Percentiles rank a stretch among this genome's conserved stretches.
phyloP scores from a whole-genome alignment of 37 sponge, comb jelly and placozoan species.

The Aphrocallistes beatrix region DNA sequence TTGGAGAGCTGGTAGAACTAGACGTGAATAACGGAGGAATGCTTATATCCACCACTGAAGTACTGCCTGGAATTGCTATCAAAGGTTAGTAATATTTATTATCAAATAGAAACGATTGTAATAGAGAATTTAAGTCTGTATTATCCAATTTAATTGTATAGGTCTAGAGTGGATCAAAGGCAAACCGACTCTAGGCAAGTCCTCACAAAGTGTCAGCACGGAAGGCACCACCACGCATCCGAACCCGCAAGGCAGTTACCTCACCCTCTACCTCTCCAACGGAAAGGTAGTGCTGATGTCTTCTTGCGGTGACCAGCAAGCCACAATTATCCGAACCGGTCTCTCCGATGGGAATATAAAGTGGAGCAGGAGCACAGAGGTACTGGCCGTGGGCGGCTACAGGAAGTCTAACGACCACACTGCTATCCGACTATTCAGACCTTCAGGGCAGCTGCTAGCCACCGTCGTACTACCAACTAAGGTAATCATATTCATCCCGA shows the following conservation, averaged over 20 bases:
- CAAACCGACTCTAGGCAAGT: not conserved
- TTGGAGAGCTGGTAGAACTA: constrained; percentile 79
- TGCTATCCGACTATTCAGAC: constrained; percentile 70
- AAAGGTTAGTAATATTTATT: constrained; percentile 42
- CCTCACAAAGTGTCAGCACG: not conserved
- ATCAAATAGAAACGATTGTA: too few species aligned
- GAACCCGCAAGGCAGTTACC: constrained; percentile 7
- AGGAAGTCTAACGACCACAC: constrained; percentile 51
- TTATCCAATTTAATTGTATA: too few species aligned
- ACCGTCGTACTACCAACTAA: constrained; percentile 63
- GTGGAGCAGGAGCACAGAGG: constrained; percentile 57
- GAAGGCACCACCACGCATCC: not conserved
- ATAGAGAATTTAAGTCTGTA: too few species aligned
- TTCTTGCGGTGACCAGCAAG: constrained; percentile 82
- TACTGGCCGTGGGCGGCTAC: constrained; percentile 75
- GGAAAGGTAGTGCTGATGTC: constrained; percentile 84
- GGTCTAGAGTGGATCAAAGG: constrained; percentile 10
- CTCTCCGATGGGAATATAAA: constrained; percentile 63
- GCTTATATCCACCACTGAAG: constrained; percentile 75
- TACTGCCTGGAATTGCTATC: constrained; percentile 76
- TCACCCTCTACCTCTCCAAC: constrained; percentile 64
- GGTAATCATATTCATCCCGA: too few species aligned
- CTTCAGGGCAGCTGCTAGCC: constrained; percentile 56
- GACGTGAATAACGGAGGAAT: constrained; percentile 58
- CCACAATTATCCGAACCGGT: constrained; percentile 70